Base-by-base conservation (phyloP, 1,140 invertebrate genomes). In the Lepidotrigona ventralis region DNA sequence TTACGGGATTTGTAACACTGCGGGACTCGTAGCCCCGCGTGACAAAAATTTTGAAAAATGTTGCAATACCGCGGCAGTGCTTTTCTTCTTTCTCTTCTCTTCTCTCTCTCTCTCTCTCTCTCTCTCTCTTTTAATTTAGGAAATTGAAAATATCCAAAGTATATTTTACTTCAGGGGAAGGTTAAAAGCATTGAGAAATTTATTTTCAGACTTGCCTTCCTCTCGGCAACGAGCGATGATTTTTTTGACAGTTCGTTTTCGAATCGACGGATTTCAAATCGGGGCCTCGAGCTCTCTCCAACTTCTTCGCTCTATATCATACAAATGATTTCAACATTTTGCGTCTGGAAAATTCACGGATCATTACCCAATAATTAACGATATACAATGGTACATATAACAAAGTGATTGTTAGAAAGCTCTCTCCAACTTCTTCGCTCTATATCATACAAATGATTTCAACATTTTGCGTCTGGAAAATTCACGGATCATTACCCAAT, bases 21-120 rank as follows among this genome's bases (percentile, higher is more conserved):
- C 39, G 0, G 33, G 0, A 3, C 19, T 71, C 8, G 14, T n/a
- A 39, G 11, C 1, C 15, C 1, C n/a, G 12, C 14, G 68, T 69
- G 39, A 46, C 68, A 70, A 14, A 75, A 75, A 60, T 60, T 46
- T 75, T 60, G 19, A 39, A 56, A 75, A 75, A 75, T n/a, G 15
- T 60, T 15, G 33, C 33, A 3, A 33, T 33, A 33, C 29, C 9
- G 9, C 21, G 21, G 8, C 5, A 3, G 0, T 9, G 19, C 19
- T 11, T 12, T 14, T 9, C 14, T 60, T 39, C 46, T 75, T 60
- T 75, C 33, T 15, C n/a, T 12, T n/a, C 60, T 58, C 29, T 23
- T 4, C 2, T 8, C 19, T 12, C 0, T 17, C 12, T 14, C 15
- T 21, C 39, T 33, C 60, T 75, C 39, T 75, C 29, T 23, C 19